These are phyloP conservation scores for Cyclopterus lumpus DNA, from an alignment of 2,797 vertebrate genomes.

Conservation along the genomic window DNA sequence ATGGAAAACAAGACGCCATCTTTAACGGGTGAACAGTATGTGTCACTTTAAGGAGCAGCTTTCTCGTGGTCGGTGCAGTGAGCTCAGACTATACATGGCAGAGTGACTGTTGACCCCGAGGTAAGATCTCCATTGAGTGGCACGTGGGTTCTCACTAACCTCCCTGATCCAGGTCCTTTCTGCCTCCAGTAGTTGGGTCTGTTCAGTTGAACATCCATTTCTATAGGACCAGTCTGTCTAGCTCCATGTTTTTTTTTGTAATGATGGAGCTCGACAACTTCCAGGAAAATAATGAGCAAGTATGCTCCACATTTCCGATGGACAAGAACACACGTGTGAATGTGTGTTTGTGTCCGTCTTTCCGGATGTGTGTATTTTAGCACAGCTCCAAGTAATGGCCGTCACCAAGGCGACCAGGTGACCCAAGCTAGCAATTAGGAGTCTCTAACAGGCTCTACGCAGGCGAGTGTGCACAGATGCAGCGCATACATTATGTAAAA, in stretches of 20 bases:
- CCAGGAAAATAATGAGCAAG: slow-evolving; percentile 58
- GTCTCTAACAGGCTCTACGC: slow-evolving; percentile 65
- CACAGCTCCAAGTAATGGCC: slow-evolving; percentile 68
- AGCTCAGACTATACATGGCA: not conserved
- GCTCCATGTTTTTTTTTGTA: slow-evolving; percentile 35
- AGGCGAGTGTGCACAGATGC: slow-evolving; percentile 64
- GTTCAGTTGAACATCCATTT: slow-evolving; percentile 30
- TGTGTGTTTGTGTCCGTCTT: slow-evolving; percentile 21
- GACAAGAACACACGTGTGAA: slow-evolving; percentile 9
- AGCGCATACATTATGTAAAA: slow-evolving; percentile 75
- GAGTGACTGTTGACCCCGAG: slow-evolving; percentile 33
- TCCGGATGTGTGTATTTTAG: slow-evolving; percentile 26
- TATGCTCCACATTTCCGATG: slow-evolving; percentile 11
- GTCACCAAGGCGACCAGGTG: slow-evolving; percentile 78
- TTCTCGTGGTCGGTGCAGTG: not conserved
- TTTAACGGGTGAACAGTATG: slow-evolving; percentile 7
- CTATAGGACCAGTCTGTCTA: slow-evolving; percentile 12
- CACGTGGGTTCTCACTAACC: slow-evolving; percentile 18
- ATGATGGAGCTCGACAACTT: slow-evolving; percentile 44
- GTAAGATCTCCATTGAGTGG: slow-evolving; percentile 25
- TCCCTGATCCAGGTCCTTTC: slow-evolving; percentile 13
- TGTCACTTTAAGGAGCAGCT: slow-evolving; percentile 11
- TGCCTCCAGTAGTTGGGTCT: slow-evolving; percentile 7
- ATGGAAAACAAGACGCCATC: not conserved
- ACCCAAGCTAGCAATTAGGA: slow-evolving; percentile 79